Evolutionary conservation across 1,140 invertebrate genomes (phyloP), one percentile per base, ranked within the genome.

Genomic region (Lordiphosa clarofinis): DNA sequence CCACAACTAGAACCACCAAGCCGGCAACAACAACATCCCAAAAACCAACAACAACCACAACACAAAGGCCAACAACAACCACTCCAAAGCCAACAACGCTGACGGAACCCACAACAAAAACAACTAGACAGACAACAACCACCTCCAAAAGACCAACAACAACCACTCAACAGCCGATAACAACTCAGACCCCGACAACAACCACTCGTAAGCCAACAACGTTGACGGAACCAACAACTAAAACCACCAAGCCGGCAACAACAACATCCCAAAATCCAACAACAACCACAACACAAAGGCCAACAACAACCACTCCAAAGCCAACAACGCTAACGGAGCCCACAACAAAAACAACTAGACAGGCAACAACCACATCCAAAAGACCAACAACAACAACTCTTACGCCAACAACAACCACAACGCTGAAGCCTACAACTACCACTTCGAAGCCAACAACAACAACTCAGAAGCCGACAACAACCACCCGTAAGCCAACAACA

Each of bases 61-160:
- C 52, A n/a, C 4, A 31, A 8, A 42, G 12, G 33, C 6, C 53
- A 4, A 35, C 60, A 38, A 21, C 21, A 2, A 55, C 40, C n/a
- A 36, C 38, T 10, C 12, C 31, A 12, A 24, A 2, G 43, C 19
- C 15, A 35, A 44, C 53, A 28, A 39, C 43, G 38, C 31, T 31
- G 12, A 11, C 35, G 1, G 31, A 36, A 11, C 12, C 52, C 6
- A 55, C 52, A 37, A 44, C 40, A 1, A 55, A 39, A 0, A 58
- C 47, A 4, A 4, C 2, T 0, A 33, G 37, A 3, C 19, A 36
- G 3, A 28, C 19, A 4, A 36, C 57, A 0, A 37, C 44, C 3
- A 48, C 56, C 19, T 4, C 19, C 0, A 10, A 13, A 21, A 13
- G 47, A 2, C 36, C 61, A 7, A 24, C 57, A 38, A 9, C 33